Percentiles rank a stretch among this genome's conserved stretches.
phyloP scores from a whole-genome alignment of 2,797 vertebrate species.

The Loris lydekkerianus region DNA sequence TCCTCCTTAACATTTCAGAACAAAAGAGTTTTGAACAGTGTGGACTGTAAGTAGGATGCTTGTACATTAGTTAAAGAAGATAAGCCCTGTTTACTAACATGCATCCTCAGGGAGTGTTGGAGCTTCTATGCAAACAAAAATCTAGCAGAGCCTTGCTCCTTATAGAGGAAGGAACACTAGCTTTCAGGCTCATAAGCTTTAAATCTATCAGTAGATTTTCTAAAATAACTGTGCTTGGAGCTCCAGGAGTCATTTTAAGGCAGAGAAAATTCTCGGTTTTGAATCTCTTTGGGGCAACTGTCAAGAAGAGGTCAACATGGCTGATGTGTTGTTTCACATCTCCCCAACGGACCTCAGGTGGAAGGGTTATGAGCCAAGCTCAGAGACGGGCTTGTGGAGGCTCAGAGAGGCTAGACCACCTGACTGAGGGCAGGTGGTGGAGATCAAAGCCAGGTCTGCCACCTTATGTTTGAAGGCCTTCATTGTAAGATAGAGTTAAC shows the following conservation, averaged over 20 bases:
- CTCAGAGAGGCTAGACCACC: background rate
- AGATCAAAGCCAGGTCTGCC: background rate
- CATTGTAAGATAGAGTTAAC: background rate
- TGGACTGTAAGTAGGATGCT: background rate
- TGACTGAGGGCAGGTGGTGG: background rate
- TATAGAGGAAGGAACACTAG: slow-evolving; percentile 43
- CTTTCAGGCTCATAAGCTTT: slow-evolving; percentile 67
- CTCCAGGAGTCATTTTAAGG: slow-evolving; percentile 67
- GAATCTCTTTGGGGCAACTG: background rate
- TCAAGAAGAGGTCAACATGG: slow-evolving; percentile 32
- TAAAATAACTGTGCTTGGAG: slow-evolving; percentile 57
- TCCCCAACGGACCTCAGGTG: background rate
- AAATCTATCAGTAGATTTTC: slow-evolving; percentile 58
- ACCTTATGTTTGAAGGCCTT: background rate
- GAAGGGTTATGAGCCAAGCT: background rate
- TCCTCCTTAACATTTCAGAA: slow-evolving; percentile 77
- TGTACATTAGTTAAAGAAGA: background rate
- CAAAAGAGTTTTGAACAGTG: slow-evolving; percentile 80
- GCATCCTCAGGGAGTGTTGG: slow-evolving; percentile 8
- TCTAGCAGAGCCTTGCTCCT: slow-evolving; percentile 41
- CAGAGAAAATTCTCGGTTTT: slow-evolving; percentile 57
- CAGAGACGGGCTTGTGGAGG: background rate
- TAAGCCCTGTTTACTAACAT: slow-evolving; percentile 70
- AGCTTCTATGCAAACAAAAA: background rate
- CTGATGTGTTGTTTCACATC: background rate